A percentile compares a stretch with the other conserved stretches of the same genome.
These are phyloP conservation scores for Sciurus niger DNA, from an alignment of 2,113 vertebrate species.

Conservation along the genomic window DNA sequence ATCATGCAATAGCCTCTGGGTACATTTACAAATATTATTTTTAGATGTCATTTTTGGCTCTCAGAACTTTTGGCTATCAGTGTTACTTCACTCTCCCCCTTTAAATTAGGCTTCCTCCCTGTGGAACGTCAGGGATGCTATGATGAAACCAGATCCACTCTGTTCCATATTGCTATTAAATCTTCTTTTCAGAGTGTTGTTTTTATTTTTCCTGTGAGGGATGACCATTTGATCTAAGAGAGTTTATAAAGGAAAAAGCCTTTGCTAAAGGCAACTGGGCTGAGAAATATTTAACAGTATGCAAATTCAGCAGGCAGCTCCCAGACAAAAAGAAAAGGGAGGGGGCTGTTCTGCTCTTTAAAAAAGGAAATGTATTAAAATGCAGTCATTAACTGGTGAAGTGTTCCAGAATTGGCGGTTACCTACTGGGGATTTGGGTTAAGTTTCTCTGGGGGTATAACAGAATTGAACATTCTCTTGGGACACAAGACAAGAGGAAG, in stretches of 20 bases:
- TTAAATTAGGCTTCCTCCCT: conserved; percentile 68
- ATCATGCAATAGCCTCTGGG: conserved; percentile 76
- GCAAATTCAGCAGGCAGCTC: conserved; percentile 46
- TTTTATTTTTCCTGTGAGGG: conserved; percentile 54
- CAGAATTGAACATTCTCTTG: background rate
- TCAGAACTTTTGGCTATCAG: conserved; percentile 73
- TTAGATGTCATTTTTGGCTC: conserved; percentile 77
- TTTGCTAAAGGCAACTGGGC: conserved; percentile 42
- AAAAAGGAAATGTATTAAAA: conserved; percentile 56
- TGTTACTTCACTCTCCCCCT: conserved; percentile 35
- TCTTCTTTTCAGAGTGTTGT: conserved; percentile 13
- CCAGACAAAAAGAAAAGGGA: background rate
- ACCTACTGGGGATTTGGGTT: conserved; percentile 48
- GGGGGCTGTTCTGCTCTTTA: background rate
- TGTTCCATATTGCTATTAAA: conserved; percentile 50
- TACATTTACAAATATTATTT: conserved; percentile 83
- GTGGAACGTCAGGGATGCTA: conserved; percentile 54
- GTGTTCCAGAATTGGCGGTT: conserved; percentile 26
- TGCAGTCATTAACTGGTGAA: conserved; percentile 11
- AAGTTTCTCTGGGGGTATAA: conserved; percentile 48
- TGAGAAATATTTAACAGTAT: conserved; percentile 65
- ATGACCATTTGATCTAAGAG: conserved; percentile 26
- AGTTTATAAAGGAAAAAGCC: background rate
- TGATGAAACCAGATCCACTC: conserved; percentile 62
- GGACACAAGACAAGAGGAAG: conserved; percentile 19